phyloP scores from a whole-genome alignment of 2,797 vertebrate genomes.

The Sebastes iracundus region DNA sequence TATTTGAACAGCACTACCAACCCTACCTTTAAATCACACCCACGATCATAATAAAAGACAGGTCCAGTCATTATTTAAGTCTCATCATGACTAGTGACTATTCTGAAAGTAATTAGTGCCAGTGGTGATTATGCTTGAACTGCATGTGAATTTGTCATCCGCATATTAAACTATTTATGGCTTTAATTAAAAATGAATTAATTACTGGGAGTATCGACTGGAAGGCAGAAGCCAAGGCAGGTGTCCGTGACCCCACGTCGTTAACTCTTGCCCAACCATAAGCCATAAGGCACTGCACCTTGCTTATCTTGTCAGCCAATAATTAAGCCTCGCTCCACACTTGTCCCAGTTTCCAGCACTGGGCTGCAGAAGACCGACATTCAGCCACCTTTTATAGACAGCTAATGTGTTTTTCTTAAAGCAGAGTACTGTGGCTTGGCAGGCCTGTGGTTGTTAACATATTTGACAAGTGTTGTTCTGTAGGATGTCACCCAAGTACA shows the following conservation, averaged over 20 bases:
- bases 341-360: background rate
- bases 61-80: background rate
- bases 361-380: background rate
- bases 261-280: conserved; percentile 26
- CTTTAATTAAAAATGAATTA: background rate
- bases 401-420: background rate
- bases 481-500: background rate
- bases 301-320: conserved; percentile 62
- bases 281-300: conserved; percentile 45
- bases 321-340: conserved; percentile 43
- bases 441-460: background rate
- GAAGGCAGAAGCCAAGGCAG: background rate
- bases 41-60: background rate
- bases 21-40: background rate
- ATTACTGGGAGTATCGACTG: background rate
- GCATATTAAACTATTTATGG: background rate
- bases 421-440: background rate
- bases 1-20: background rate
- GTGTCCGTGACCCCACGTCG: conserved; percentile 9
- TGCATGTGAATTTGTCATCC: background rate
- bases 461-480: background rate
- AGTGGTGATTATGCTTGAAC: conserved; percentile 13
- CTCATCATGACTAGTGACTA: background rate
- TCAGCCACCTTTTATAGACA: background rate
- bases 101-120: conserved; percentile 3